phyloP scores from a whole-genome alignment of 2,888 invertebrate genomes.

The Choristoneura rosaceana region DNA sequence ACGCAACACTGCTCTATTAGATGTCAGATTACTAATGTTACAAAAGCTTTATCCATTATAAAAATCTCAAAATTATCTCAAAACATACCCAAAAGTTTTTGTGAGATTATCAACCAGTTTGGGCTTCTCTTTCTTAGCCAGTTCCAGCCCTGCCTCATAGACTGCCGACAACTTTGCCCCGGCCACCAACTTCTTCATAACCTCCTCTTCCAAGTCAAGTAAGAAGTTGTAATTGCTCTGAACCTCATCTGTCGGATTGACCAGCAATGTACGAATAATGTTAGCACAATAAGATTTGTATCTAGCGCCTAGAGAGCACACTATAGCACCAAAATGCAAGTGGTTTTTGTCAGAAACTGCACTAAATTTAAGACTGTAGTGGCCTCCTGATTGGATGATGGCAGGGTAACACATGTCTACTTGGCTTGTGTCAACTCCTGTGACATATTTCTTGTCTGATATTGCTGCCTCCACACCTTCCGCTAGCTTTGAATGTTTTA shows the following conservation, averaged over 20 bases:
- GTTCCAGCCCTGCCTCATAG: slow-evolving; percentile 92
- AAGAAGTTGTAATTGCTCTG: slow-evolving; percentile 97
- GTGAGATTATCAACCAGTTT: slow-evolving; percentile 95
- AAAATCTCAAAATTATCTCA: neutral
- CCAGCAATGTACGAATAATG: slow-evolving; percentile 97
- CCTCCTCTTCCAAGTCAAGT: slow-evolving; percentile 94
- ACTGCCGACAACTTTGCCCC: slow-evolving; percentile 94
- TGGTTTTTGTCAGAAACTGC: slow-evolving; percentile 97
- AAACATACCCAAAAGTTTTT: slow-evolving; percentile 93
- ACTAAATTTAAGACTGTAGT: slow-evolving; percentile 98
- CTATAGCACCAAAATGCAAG: slow-evolving; percentile 97
- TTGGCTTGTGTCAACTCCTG: slow-evolving; percentile 94
- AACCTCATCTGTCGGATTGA: slow-evolving; percentile 93
- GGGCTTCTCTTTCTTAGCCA: slow-evolving; percentile 95
- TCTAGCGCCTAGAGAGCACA: slow-evolving; percentile 96
- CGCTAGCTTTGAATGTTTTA: slow-evolving; percentile 97
- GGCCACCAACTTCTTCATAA: slow-evolving; percentile 93
- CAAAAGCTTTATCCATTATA: neutral
- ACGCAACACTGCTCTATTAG: too few species aligned
- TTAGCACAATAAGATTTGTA: slow-evolving; percentile 99
- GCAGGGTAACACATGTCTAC: slow-evolving; percentile 99
- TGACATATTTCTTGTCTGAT: slow-evolving; percentile 97
- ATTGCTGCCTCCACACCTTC: slow-evolving; percentile 97
- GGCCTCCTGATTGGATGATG: slow-evolving; percentile 99
- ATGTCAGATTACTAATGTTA: too few species aligned